Evolutionary conservation across 2,888 invertebrate species (phyloP).

Genomic region (Arge pagana): DNA sequence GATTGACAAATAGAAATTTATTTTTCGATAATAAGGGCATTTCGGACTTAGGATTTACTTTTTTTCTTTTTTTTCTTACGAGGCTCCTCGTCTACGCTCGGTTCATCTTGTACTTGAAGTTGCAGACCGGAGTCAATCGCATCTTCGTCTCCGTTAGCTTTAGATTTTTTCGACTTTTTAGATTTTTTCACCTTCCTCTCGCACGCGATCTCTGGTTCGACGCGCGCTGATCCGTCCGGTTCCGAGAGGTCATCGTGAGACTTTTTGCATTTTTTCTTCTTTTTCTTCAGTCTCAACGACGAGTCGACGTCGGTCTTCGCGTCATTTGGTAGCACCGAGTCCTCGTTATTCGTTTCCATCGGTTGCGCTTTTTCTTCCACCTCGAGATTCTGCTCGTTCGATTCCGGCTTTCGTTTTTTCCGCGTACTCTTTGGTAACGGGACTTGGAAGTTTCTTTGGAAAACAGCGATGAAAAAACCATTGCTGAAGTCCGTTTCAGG

Average conservation of each 20-base stretch:
- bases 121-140: not conserved
- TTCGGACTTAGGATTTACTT: slow-evolving; percentile 41
- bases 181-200: not conserved
- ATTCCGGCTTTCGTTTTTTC: slow-evolving; percentile 9
- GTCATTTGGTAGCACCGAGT: not conserved
- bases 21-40: no score
- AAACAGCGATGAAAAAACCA: slow-evolving; percentile 94
- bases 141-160: slow-evolving; percentile 8
- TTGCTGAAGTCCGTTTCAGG: slow-evolving; percentile 81
- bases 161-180: slow-evolving; percentile 1
- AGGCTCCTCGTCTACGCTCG: slow-evolving; percentile 1
- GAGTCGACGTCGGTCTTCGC: not conserved
- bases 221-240: not conserved
- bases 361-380: slow-evolving; percentile 11
- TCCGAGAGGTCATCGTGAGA: slow-evolving; percentile 2
- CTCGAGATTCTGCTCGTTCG: not conserved
- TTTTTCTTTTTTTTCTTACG: slow-evolving; percentile 17
- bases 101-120: not conserved
- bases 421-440: slow-evolving; percentile 40
- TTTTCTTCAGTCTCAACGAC: slow-evolving; percentile 1
- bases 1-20: no score
- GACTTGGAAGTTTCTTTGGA: slow-evolving; percentile 65
- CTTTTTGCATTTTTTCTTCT: slow-evolving; percentile 17
- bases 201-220: not conserved
- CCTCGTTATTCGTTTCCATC: slow-evolving; percentile 7